Conservation (phyloP, 1,140 invertebrate genomes). For the Elymnias hypermnestra region DNA sequence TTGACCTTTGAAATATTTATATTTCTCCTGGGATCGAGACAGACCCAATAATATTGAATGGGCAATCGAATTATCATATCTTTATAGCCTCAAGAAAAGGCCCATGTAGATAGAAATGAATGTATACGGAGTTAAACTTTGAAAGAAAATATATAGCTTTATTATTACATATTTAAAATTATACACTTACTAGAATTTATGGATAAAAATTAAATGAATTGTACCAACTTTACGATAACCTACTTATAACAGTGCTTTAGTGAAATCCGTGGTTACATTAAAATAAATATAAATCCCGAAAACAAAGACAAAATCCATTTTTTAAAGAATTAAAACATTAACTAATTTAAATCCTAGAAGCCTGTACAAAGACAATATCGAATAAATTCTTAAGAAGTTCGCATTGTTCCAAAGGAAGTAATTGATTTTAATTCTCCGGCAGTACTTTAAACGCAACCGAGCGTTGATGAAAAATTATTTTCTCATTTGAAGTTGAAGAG, state of each 20-base stretch:
- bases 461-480: constrained; percentile 70
- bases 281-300: no score
- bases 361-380: constrained; percentile 28
- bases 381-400: constrained; percentile 47
- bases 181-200: no score
- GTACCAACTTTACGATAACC: no score
- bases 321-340: no score
- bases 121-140: no score
- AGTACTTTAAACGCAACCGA: constrained; percentile 52
- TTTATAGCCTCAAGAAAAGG: constrained; percentile 1
- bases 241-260: no score
- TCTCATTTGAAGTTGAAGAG: constrained; percentile 53
- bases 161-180: no score
- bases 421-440: constrained; percentile 64
- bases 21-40: constrained; percentile 1
- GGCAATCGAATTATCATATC: constrained; percentile 5
- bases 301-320: no score
- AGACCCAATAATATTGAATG: constrained; percentile 1
- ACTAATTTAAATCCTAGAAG: constrained; percentile 18
- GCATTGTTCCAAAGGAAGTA: constrained; percentile 49
- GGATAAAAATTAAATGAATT: no score
- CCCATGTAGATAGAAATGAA: not conserved
- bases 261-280: no score
- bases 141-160: no score
- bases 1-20: constrained; percentile 1